These are phyloP conservation scores for Herminia tarsipennalis DNA, from an alignment of 2,888 invertebrate species.

Conservation along the genomic window DNA sequence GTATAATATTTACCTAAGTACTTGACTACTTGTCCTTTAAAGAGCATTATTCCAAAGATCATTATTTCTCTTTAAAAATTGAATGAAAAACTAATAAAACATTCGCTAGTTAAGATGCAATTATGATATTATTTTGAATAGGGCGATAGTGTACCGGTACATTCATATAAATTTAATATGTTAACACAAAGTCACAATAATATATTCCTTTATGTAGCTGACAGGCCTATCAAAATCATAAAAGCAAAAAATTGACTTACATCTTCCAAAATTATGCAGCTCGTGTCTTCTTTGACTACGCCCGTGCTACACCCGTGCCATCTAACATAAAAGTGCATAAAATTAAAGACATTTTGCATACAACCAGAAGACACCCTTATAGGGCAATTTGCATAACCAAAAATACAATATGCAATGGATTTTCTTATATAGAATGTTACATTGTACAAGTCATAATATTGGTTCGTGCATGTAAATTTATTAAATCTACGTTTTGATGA, in stretches of 20 bases:
- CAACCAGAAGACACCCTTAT: conserved; percentile 20
- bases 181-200: no score
- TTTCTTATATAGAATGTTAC: conserved; percentile 12
- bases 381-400: conserved; percentile 36
- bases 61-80: no score
- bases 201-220: no score
- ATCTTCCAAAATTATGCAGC: conserved; percentile 19
- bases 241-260: neutral
- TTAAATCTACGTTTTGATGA: no score
- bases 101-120: no score
- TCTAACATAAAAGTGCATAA: conserved; percentile 43
- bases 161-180: no score
- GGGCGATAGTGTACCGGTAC: no score
- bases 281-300: conserved; percentile 19
- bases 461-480: conserved; percentile 33
- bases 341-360: conserved; percentile 49
- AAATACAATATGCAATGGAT: conserved; percentile 31
- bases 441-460: conserved; percentile 18
- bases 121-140: no score
- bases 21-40: no score
- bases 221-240: neutral
- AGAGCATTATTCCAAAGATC: no score
- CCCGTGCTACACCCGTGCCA: conserved; percentile 36
- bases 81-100: no score
- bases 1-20: no score